phyloP scores from a whole-genome alignment of 2,888 invertebrate species.

The Galeopsomyia nigrocyanea region DNA sequence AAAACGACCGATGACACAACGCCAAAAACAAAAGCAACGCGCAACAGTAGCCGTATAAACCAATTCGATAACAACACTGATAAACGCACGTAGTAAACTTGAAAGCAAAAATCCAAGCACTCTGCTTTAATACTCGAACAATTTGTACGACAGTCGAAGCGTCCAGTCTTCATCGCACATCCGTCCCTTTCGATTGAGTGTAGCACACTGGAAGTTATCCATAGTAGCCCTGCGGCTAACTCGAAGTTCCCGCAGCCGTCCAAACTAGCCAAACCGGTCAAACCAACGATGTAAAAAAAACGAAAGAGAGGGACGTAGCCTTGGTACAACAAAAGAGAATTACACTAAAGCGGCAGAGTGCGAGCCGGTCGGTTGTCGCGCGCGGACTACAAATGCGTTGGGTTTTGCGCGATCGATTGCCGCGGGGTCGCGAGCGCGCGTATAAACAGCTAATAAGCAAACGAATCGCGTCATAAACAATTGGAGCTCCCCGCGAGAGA shows the following conservation, averaged over 20 bases:
- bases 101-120: too few relatives aligned
- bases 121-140: too few relatives aligned
- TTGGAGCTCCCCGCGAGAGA: conserved; percentile 47
- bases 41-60: too few relatives aligned
- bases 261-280: conserved; percentile 36
- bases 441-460: conserved; percentile 68
- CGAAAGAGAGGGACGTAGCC: not conserved
- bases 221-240: too few relatives aligned
- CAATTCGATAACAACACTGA: too few relatives aligned
- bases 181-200: not conserved
- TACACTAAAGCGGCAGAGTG: not conserved
- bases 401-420: conserved; percentile 60
- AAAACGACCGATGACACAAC: too few relatives aligned
- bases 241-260: too few relatives aligned
- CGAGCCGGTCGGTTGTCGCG: conserved; percentile 45
- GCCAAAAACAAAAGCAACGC: too few relatives aligned
- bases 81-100: too few relatives aligned
- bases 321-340: not conserved
- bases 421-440: conserved; percentile 39
- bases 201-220: conserved; percentile 49
- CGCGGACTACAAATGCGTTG: conserved; percentile 51
- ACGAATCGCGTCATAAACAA: conserved; percentile 66
- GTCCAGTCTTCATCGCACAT: not conserved
- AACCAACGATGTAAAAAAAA: not conserved
- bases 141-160: too few relatives aligned